Percentiles rank a stretch among this genome's conserved stretches.
These are phyloP conservation scores for Paralvinella palmiformis DNA, from an alignment of 1,140 invertebrate species.

Conservation along the genomic window DNA sequence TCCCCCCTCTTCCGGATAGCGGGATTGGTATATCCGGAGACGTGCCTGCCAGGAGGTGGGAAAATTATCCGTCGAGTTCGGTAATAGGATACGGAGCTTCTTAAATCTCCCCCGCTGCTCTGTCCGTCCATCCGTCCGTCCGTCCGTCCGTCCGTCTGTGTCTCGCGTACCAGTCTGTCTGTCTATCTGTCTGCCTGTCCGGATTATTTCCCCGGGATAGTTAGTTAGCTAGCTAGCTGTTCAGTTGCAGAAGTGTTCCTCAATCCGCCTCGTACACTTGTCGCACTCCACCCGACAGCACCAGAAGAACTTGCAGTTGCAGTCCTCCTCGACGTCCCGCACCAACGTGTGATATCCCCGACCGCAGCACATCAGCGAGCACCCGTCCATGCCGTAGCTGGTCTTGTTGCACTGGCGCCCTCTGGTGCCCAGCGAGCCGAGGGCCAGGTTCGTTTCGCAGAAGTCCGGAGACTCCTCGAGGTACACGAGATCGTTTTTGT, in stretches of 20 bases:
- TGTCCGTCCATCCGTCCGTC: too few species aligned
- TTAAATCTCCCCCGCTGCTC: too few species aligned
- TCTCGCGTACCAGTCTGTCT: too few species aligned
- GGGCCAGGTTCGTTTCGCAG: constrained; percentile 57
- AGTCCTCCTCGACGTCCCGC: constrained; percentile 79
- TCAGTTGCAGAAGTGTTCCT: constrained; percentile 82
- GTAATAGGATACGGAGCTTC: too few species aligned
- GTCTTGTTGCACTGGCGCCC: constrained; percentile 51
- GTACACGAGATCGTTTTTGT: constrained; percentile 83
- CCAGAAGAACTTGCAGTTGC: constrained; percentile 88
- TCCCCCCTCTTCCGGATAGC: too few species aligned
- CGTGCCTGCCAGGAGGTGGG: too few species aligned
- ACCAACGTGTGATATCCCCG: constrained; percentile 84
- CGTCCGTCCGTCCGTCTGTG: too few species aligned
- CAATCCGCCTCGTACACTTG: constrained; percentile 68
- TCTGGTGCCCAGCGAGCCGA: constrained; percentile 48
- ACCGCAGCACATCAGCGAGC: constrained; percentile 60
- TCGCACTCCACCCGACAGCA: constrained; percentile 87
- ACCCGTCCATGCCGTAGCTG: constrained; percentile 51
- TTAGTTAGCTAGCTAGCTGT: too few species aligned
- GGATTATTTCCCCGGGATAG: too few species aligned
- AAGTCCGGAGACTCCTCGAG: constrained; percentile 86
- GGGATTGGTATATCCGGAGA: too few species aligned
- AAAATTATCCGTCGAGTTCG: too few species aligned
- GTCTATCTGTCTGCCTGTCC: too few species aligned